Percentiles rank a stretch among this genome's conserved stretches.
Evolutionary conservation across 2,113 vertebrate genomes (phyloP).

Genomic region (Embiotoca jacksoni): DNA sequence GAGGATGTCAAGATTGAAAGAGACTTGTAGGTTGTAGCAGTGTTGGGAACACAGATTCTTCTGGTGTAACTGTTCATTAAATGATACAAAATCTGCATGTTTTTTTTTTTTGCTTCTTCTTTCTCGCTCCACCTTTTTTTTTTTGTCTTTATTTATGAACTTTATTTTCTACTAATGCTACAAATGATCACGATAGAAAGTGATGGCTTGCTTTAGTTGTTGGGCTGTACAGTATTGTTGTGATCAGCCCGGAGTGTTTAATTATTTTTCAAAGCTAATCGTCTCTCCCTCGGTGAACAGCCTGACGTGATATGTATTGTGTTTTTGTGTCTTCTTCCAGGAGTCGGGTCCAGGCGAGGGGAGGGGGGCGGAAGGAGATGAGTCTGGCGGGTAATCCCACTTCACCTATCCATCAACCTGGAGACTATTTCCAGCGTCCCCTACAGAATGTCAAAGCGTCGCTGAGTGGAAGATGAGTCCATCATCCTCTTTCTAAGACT

Average conservation of each 20-base stretch:
- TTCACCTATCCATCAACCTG: conserved; percentile 80
- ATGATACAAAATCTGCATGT: conserved; percentile 16
- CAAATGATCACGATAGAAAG: not conserved
- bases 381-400: conserved; percentile 77
- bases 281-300: conserved; percentile 34
- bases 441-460: conserved; percentile 75
- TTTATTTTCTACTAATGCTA: not conserved
- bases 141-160: not conserved
- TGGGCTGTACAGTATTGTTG: not conserved
- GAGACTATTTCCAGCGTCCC: conserved; percentile 76
- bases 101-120: not conserved
- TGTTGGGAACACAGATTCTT: conserved; percentile 44
- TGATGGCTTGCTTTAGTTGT: not conserved
- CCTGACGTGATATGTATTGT: conserved; percentile 35
- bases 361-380: conserved; percentile 52
- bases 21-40: conserved; percentile 46
- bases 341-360: conserved; percentile 53
- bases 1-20: conserved; percentile 43
- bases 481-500: conserved; percentile 73
- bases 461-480: conserved; percentile 77
- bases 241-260: conserved; percentile 19
- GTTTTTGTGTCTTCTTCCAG: conserved; percentile 64
- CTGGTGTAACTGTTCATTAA: conserved; percentile 24
- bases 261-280: conserved; percentile 50
- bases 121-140: not conserved